A percentile compares a stretch with the other conserved stretches of the same genome.
Evolutionary conservation across 1,140 invertebrate genomes (phyloP).

Genomic region (Euura lappo): DNA sequence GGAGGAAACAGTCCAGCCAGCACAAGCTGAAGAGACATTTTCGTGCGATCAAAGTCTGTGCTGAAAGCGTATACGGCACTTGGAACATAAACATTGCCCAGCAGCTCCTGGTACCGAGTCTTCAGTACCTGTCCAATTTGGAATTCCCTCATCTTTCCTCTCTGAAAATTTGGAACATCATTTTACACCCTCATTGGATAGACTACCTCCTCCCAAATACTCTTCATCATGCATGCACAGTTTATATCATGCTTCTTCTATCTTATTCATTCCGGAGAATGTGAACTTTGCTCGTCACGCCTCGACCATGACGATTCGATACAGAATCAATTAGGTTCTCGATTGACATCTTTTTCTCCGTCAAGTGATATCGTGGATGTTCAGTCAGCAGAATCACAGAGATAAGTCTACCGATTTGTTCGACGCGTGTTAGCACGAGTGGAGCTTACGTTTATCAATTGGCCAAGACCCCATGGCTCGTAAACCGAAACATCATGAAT

Average conservation of each 20-base stretch:
- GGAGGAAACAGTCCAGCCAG: conserved; percentile 65
- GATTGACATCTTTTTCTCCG: too few species aligned
- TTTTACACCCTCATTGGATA: too few species aligned
- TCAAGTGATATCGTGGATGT: too few species aligned
- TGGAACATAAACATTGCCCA: conserved; percentile 58
- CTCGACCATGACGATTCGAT: conserved; percentile 45
- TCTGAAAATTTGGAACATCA: too few species aligned
- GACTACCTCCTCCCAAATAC: too few species aligned
- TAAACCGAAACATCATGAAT: conserved; percentile 37
- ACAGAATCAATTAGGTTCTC: too few species aligned
- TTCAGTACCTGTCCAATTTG: conserved; percentile 62
- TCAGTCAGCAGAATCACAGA: too few species aligned
- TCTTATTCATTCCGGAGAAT: too few species aligned
- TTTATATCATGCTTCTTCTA: too few species aligned
- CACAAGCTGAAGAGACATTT: conserved; percentile 65
- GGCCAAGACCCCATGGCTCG: conserved; percentile 57
- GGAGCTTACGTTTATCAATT: conserved; percentile 62
- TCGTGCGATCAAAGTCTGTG: conserved; percentile 63
- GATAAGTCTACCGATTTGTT: too few species aligned
- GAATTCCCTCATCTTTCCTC: conserved; percentile 61
- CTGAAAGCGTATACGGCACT: conserved; percentile 56
- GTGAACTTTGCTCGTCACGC: too few species aligned
- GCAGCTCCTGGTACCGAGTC: conserved; percentile 59
- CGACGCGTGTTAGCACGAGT: not conserved
- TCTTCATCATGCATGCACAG: too few species aligned